phyloP scores from a whole-genome alignment of 2,113 vertebrate genomes.

The Calyptomena viridis region DNA sequence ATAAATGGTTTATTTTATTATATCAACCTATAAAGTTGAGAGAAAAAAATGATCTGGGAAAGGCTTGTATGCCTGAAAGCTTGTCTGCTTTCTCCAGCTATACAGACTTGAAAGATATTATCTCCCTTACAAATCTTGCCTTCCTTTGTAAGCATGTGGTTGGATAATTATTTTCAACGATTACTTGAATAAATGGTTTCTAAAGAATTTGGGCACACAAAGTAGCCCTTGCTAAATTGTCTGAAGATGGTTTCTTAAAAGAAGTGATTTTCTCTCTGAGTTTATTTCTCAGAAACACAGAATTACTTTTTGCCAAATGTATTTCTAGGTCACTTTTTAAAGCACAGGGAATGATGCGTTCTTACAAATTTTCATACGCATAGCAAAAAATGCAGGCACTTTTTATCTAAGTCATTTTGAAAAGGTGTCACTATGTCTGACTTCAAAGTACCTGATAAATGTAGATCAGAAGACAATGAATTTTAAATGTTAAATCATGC shows the following conservation, averaged over 20 bases:
- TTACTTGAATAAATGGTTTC: conserved; percentile 7
- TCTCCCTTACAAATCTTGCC: background rate
- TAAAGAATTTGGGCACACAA: background rate
- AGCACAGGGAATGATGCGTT: background rate
- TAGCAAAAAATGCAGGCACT: background rate
- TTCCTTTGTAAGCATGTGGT: background rate
- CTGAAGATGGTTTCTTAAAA: background rate
- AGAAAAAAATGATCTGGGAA: background rate
- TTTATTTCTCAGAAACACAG: background rate
- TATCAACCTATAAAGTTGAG: background rate
- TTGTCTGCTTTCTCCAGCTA: conserved; percentile 11
- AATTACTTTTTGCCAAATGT: background rate
- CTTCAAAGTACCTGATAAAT: conserved; percentile 4
- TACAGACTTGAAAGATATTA: background rate
- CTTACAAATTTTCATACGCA: background rate
- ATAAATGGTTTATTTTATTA: conserved; percentile 15
- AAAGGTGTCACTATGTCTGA: background rate
- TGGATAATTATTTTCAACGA: conserved; percentile 17
- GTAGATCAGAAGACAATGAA: background rate
- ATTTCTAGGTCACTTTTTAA: background rate
- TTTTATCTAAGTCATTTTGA: background rate
- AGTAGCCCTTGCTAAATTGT: background rate
- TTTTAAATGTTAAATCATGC: background rate
- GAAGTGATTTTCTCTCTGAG: background rate
- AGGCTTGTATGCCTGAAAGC: background rate